Evolutionary conservation across 2,888 invertebrate species (phyloP).

Genomic region (Icerya purchasi): DNA sequence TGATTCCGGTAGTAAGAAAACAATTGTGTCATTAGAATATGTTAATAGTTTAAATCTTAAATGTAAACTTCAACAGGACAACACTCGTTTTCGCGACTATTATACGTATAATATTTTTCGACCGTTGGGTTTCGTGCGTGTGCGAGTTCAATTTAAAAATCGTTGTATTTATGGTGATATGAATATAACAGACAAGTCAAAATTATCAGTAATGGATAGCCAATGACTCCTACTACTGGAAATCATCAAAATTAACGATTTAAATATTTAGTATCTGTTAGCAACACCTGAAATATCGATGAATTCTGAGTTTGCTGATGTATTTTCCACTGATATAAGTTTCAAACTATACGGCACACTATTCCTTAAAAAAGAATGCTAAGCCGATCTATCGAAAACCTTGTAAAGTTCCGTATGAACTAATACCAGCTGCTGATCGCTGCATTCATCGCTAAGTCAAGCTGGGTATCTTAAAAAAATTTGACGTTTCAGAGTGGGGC

Average conservation of each 20-base stretch:
- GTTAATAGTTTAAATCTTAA: neutral
- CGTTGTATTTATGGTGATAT: neutral
- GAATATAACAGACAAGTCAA: neutral
- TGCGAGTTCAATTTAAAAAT: neutral
- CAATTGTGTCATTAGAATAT: neutral
- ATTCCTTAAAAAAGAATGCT: neutral
- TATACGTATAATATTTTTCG: neutral
- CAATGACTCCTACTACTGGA: neutral
- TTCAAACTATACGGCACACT: neutral
- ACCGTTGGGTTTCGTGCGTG: neutral
- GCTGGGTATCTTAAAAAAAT: slow-evolving; percentile 13
- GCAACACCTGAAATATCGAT: neutral
- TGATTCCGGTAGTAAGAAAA: neutral
- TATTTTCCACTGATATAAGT: slow-evolving; percentile 6
- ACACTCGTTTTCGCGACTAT: neutral
- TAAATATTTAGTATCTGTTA: neutral
- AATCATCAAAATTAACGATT: neutral
- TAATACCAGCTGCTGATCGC: slow-evolving; percentile 14
- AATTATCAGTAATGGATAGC: neutral
- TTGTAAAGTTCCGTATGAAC: slow-evolving; percentile 15
- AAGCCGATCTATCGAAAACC: slow-evolving; percentile 14
- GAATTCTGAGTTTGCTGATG: slow-evolving; percentile 1
- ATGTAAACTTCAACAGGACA: neutral
- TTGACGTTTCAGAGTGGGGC: slow-evolving; percentile 18
- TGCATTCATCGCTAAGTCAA: slow-evolving; percentile 12